Base-by-base conservation (phyloP, 2,113 vertebrate genomes). In the Cavia aperea region DNA sequence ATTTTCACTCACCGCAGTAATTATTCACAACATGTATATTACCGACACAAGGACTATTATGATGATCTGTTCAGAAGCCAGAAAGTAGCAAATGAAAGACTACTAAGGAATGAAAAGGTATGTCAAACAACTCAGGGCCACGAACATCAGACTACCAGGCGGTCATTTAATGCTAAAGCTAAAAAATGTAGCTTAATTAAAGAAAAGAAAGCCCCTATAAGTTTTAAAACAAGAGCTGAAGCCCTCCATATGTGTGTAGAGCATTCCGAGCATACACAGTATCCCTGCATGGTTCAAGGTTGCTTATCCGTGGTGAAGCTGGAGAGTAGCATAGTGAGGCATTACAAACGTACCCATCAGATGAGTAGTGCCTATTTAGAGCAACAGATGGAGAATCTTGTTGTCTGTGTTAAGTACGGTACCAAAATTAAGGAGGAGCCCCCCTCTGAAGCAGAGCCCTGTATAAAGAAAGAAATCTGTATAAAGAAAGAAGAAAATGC, bases 201-300 rank as follows among this genome's bases (percentile, higher is more conserved):
- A 96, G 97, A 97, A 88, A 98, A 98, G 90, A 98, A 98, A 82
- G 96, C 97, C 93, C 94, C 96, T 16, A 94, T 98, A 90, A 96
- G n/a, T 93, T 98, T 98, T 92, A 98, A 97, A 97, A 98, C 98
- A 12, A 98, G 97, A 29, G 98, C 99, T 93, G 99, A 99, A 97
- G 99, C 99, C 39, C 97, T 99, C 39, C 98, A 99, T 91, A 99
- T 99, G 99, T 99, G 99, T 91, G 98, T 98, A 83, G 98, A 99
- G 96, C 98, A 98, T 24, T 98, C 97, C 78, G 94, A 98, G 73
- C 98, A 98, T 43, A 98, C 98, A 0, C 98, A 98, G 79, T 99
- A 98, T 90, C 99, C 99, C 0, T 99, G 99, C 97, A 99, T 99
- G 99, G 93, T 99, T 10, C 98, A 98, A 96, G 98, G 98, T 12